Base-by-base conservation (phyloP, 23 tunicate species). In the Ciona savignyi region DNA sequence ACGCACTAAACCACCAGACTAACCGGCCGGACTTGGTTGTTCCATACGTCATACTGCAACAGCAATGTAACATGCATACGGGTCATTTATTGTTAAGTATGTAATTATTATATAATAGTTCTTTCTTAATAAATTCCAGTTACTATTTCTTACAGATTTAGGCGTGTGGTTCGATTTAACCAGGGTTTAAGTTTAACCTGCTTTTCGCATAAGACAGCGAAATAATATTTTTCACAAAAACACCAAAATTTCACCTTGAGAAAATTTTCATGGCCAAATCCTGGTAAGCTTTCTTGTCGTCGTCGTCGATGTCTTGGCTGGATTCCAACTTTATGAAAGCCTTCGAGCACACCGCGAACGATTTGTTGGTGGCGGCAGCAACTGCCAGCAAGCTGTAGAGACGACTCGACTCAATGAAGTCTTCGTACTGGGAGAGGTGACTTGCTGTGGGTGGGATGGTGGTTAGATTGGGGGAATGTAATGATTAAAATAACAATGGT, bases 221-320 rank as follows among this genome's bases (percentile, higher is more conserved):
- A 15, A 11, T 20, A 49, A 49, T 11, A 49, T 11, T 49, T 49
- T 49, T 49, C 20, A 15, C 61, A 49, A 49, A 49, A 11, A 49
- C 20, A 11, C 20, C 15, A 49, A 49, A 49, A 34, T 34, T 74
- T 35, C 65, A 93, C 82, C 67, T 78, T 61, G 83, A 63, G 67
- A 94, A 94, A 9, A 94, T 94, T 35, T 73, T 63, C 81, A 94
- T 79, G 2, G 95, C 95, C n/a, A 94, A 82, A 23, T 74, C 61
- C 28, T 79, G 74, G 77, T 88, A 94, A 4, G 82, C 71, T 27
- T 87, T 83, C 60, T 74, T 78, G 20, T 87, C 81, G 2, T 87
- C 95, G 29, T 82, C 90, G 1, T 71, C 30, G 32, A 93, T 70
- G 2, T 42, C 29, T 22, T 74, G 79, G 15, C 78, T 29, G 1